phyloP scores from a whole-genome alignment of 2,797 vertebrate species.

The Diceros bicornis region DNA sequence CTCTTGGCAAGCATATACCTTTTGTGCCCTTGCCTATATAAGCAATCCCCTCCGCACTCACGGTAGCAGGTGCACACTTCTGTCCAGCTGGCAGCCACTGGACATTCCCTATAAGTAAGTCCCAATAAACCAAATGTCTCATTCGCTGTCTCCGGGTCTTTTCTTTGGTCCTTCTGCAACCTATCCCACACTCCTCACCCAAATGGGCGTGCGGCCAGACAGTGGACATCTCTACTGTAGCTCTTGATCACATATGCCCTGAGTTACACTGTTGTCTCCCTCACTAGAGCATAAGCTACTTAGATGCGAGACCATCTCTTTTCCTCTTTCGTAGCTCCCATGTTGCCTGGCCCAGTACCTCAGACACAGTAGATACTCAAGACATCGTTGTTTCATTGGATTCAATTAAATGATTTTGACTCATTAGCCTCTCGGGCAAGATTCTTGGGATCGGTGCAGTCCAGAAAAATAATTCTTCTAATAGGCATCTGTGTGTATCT shows the following conservation, averaged over 20 bases:
- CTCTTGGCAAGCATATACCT: too few relatives aligned
- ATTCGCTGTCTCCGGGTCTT: too few relatives aligned
- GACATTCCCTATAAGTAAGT: too few relatives aligned
- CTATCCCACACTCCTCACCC: too few relatives aligned
- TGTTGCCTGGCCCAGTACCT: neutral
- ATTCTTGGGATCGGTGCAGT: neutral
- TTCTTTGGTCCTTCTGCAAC: too few relatives aligned
- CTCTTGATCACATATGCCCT: neutral
- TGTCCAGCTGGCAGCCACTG: too few relatives aligned
- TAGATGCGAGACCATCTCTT: neutral
- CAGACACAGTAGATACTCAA: neutral
- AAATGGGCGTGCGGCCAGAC: too few relatives aligned
- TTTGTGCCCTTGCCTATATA: too few relatives aligned
- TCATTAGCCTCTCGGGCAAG: neutral
- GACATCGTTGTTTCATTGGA: neutral
- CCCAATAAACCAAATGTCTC: too few relatives aligned
- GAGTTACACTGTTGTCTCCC: neutral
- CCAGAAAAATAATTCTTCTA: conserved; percentile 22
- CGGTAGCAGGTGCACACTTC: too few relatives aligned
- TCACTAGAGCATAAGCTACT: neutral
- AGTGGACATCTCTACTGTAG: neutral
- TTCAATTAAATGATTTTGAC: neutral
- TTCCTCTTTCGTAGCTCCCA: neutral
- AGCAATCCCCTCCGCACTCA: too few relatives aligned
- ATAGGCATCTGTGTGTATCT: neutral